Conservation (phyloP, 1,140 invertebrate genomes). For the Cotesia glomerata region DNA sequence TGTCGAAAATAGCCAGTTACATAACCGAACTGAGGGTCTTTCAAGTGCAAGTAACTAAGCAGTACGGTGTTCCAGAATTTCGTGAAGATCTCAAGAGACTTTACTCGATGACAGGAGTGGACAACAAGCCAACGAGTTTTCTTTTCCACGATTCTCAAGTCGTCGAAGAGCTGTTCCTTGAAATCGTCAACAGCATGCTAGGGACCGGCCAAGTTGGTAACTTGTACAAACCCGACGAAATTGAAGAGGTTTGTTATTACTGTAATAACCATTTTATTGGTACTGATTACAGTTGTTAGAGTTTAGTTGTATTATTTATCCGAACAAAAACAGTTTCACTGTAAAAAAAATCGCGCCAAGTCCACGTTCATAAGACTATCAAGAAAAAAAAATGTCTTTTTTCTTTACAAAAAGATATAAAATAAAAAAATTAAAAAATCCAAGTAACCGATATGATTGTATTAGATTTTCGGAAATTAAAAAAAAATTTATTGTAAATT, state of each 20-base stretch:
- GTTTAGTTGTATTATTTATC: slow-evolving; percentile 23
- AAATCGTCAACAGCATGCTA: slow-evolving; percentile 86
- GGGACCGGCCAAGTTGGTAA: slow-evolving; percentile 86
- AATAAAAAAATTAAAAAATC: no score
- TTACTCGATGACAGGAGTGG: slow-evolving; percentile 75
- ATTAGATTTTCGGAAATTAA: no score
- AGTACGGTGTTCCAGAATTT: slow-evolving; percentile 78
- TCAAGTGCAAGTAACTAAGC: slow-evolving; percentile 79
- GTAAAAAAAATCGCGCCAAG: no score
- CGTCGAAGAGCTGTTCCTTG: slow-evolving; percentile 81
- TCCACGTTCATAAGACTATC: no score
- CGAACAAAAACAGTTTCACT: no score
- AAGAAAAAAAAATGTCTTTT: no score
- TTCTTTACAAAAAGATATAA: no score
- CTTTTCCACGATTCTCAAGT: slow-evolving; percentile 85
- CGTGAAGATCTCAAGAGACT: slow-evolving; percentile 82
- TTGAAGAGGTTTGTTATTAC: slow-evolving; percentile 71
- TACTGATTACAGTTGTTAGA: neutral
- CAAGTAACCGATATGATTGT: no score
- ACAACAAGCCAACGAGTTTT: slow-evolving; percentile 77
- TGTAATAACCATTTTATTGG: neutral
- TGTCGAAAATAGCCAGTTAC: slow-evolving; percentile 77
- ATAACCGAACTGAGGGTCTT: slow-evolving; percentile 79
- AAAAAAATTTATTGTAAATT: no score
- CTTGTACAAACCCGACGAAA: slow-evolving; percentile 82